Base-by-base conservation (phyloP, 2,113 vertebrate species). In the Echinops telfairi region DNA sequence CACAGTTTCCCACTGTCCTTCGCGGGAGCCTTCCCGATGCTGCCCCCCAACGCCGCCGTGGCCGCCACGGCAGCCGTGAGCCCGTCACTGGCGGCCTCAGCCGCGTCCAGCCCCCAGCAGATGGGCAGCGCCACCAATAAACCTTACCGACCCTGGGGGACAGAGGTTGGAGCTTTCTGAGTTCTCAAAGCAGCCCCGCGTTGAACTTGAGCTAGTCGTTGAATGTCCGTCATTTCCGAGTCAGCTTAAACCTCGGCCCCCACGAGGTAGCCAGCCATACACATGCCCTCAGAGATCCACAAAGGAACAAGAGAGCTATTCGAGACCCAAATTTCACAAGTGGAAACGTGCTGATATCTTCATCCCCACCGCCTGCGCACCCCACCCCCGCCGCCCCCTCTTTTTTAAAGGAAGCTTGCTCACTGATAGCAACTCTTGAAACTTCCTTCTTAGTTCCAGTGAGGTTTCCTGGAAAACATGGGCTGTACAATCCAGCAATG, bases 121-220 rank as follows among this genome's bases (percentile, higher is more conserved):
- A 95, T 97, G 0, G 96, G 97, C 93, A 75, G 92, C 5, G 98
- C 98, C 12, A 97, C 97, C 84, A 97, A 97, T 66, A 99, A 99
- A 97, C 99, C 99, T 0, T 99, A 99, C 97, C 97, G 99, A 14
- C 99, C 99, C 0, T 99, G 99, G 99, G 99, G 99, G 40, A 99
- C 99, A 11, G 99, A 99, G 98, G 99, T 99, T 22, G 99, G 99
- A 90, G 99, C 99, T 1, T 99, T 99, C 92, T 99, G 97, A 98
- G 78, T 62, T 84, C 40, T 0, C n/a, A 47, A 19, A 60, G 60
- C 38, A 83, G 66, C 66, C 78, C 64, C 64, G 77, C 81, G 4
- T 29, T 22, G 89, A 95, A 95, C 90, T 85, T 57, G 81, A 83
- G 40, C 22, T 86, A 23, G 31, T 1, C 15, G 36, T 92, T 25